A percentile compares a stretch with the other conserved stretches of the same genome.
These are phyloP conservation scores for Acarapis woodi DNA, from an alignment of 1,140 invertebrate species.

Conservation along the genomic window DNA sequence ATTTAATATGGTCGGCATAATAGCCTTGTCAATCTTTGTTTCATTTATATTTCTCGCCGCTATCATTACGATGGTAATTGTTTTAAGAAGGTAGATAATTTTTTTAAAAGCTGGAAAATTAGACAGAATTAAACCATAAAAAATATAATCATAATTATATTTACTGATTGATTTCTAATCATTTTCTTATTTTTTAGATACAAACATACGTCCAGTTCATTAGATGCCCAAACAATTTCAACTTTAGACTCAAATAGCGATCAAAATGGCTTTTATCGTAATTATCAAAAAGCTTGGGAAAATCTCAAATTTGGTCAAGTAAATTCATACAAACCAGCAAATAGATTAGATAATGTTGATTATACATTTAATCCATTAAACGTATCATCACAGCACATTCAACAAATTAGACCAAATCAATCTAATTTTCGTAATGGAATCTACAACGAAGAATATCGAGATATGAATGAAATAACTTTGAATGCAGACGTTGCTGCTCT, in stretches of 20 bases:
- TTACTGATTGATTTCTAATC: conserved; percentile 22
- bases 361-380: not conserved
- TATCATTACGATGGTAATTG: conserved; percentile 55
- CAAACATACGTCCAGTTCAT: conserved; percentile 15
- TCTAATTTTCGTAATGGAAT: conserved; percentile 12
- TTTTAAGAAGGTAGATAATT: conserved; percentile 50
- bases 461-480: conserved; percentile 47
- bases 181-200: conserved; percentile 12
- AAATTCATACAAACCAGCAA: conserved; percentile 7
- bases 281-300: conserved; percentile 66
- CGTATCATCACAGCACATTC: not conserved
- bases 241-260: conserved; percentile 34
- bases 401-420: not conserved
- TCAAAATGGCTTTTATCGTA: conserved; percentile 43
- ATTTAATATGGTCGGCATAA: conserved; percentile 50
- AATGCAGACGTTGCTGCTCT: conserved; percentile 28
- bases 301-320: conserved; percentile 26
- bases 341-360: conserved; percentile 7
- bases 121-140: conserved; percentile 25
- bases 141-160: conserved; percentile 55
- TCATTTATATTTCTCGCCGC: conserved; percentile 63
- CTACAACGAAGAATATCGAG: conserved; percentile 30
- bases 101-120: not conserved
- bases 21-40: conserved; percentile 59
- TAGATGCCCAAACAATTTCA: conserved; percentile 16